phyloP scores from a whole-genome alignment of 2,888 invertebrate species.

The Trichopoda pennipes region DNA sequence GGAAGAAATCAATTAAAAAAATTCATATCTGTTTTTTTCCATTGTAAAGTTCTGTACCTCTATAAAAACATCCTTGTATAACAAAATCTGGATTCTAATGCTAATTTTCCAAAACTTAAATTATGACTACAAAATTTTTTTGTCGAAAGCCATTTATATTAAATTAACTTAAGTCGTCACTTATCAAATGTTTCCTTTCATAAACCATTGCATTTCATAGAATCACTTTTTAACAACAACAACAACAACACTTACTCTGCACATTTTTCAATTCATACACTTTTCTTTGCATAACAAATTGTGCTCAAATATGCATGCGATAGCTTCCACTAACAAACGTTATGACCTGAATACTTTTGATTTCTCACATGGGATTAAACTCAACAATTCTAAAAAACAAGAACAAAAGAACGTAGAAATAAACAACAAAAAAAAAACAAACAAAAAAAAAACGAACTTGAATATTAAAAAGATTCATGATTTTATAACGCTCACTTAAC shows the following conservation, averaged over 20 bases:
- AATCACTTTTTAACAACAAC: not conserved
- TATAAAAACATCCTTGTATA: no score
- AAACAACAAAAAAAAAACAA: no score
- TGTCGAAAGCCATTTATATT: not conserved
- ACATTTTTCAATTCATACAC: conserved; percentile 20
- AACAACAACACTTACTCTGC: conserved; percentile 15
- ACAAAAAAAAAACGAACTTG: conserved; percentile 13
- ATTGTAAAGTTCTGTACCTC: no score
- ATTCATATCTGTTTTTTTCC: no score
- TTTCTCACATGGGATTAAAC: conserved; percentile 40
- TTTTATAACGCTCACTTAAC: conserved; percentile 24
- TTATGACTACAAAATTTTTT: not conserved
- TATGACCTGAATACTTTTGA: conserved; percentile 25
- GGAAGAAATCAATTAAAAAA: no score
- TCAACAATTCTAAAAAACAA: conserved; percentile 32
- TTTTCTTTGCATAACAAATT: conserved; percentile 22
- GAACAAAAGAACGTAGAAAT: conserved; percentile 17
- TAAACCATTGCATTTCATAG: not conserved
- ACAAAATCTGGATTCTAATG: no score
- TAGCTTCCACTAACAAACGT: not conserved
- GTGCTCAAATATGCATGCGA: conserved; percentile 32
- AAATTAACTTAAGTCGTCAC: not conserved
- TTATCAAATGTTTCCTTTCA: not conserved
- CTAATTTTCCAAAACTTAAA: no score
- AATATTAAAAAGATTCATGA: conserved; percentile 22